A percentile compares a stretch with the other conserved stretches of the same genome.
Conservation (phyloP, 1,140 invertebrate genomes). For the Meloidogyne hapla region DNA sequence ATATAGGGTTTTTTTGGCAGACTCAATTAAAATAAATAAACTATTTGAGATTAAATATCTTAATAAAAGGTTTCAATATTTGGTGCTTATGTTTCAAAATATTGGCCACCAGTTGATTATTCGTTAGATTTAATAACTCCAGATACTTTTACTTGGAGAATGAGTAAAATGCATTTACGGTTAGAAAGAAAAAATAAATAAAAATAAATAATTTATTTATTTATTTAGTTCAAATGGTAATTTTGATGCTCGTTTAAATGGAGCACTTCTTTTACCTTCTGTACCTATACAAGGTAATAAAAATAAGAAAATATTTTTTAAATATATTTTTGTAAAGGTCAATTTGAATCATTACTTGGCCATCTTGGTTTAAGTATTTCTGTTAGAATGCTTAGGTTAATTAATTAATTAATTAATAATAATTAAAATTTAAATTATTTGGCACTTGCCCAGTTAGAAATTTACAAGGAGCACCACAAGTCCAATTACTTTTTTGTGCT, state of each 20-base stretch:
- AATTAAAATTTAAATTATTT: not conserved
- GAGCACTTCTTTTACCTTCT: conserved; percentile 56
- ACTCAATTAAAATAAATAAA: conserved; percentile 6
- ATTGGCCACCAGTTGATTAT: conserved; percentile 63
- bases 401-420: not conserved
- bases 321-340: not conserved
- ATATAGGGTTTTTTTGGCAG: no score
- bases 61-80: conserved; percentile 60
- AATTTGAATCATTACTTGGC: conserved; percentile 60
- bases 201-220: not conserved
- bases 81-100: conserved; percentile 63
- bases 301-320: not conserved
- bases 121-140: conserved; percentile 55
- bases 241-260: conserved; percentile 59
- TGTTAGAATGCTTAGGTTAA: conserved; percentile 58
- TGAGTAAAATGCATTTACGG: conserved; percentile 63
- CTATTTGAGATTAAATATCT: no score
- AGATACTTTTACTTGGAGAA: conserved; percentile 62
- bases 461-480: conserved; percentile 55
- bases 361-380: conserved; percentile 60
- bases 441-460: conserved; percentile 53
- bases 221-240: conserved; percentile 55
- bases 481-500: conserved; percentile 54
- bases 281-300: conserved; percentile 58
- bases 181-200: conserved; percentile 20